Evolutionary conservation across 2,888 invertebrate species (phyloP).

Genomic region (Microctonus aethiopoides): DNA sequence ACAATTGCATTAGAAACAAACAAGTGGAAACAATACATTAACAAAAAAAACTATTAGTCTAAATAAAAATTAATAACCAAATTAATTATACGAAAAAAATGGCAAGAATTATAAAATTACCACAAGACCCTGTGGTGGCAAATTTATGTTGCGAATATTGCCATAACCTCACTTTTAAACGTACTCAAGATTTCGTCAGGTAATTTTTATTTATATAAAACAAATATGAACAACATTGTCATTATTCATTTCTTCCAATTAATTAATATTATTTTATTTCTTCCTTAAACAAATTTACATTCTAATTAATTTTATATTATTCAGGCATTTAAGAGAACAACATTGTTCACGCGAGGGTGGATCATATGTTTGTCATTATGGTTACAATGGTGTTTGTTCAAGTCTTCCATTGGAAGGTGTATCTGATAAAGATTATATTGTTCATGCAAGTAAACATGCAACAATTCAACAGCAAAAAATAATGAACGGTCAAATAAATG

Average conservation of each 20-base stretch:
- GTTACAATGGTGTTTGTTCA: slow-evolving; percentile 86
- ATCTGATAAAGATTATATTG: slow-evolving; percentile 87
- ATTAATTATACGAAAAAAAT: slow-evolving; percentile 47
- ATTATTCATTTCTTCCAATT: not conserved
- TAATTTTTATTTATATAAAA: slow-evolving; percentile 35
- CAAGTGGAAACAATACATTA: not conserved
- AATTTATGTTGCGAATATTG: slow-evolving; percentile 62
- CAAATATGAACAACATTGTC: not conserved
- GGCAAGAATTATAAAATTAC: slow-evolving; percentile 59
- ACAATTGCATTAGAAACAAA: not conserved
- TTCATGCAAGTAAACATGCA: slow-evolving; percentile 79
- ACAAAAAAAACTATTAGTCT: not conserved
- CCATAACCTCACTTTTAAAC: slow-evolving; percentile 62
- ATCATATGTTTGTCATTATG: slow-evolving; percentile 88
- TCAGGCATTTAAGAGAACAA: slow-evolving; percentile 80
- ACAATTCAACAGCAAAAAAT: slow-evolving; percentile 62
- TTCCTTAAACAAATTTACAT: no score
- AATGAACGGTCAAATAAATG: slow-evolving; percentile 69
- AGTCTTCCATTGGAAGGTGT: slow-evolving; percentile 91
- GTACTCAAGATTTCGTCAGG: slow-evolving; percentile 63
- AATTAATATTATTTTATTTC: not conserved
- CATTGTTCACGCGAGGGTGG: slow-evolving; percentile 89
- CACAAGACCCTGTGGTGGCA: slow-evolving; percentile 48
- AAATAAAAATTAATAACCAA: not conserved
- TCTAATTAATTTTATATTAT: slow-evolving; percentile 53